phyloP scores from a whole-genome alignment of 2,113 vertebrate genomes.

The Melanostigma gelatinosum region DNA sequence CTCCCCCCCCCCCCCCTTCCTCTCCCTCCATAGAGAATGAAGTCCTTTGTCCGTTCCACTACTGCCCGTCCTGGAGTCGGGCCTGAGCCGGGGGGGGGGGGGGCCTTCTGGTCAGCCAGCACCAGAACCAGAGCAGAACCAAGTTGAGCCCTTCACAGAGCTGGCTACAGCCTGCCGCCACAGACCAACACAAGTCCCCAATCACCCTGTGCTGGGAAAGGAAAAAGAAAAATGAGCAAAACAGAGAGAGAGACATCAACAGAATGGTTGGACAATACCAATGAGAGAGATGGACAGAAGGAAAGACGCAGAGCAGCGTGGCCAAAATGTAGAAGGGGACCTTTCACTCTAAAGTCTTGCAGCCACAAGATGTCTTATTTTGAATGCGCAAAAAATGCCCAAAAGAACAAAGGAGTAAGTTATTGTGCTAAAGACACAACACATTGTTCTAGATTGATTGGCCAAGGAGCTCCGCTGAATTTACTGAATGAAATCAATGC shows the following conservation, averaged over 20 bases:
- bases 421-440: background rate
- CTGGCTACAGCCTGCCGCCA: conserved; percentile 60
- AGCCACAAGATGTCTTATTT: conserved; percentile 37
- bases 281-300: conserved; percentile 51
- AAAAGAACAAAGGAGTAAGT: background rate
- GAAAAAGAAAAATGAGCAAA: conserved; percentile 69
- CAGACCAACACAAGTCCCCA: conserved; percentile 63
- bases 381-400: background rate
- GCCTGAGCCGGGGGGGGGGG: conserved; percentile 72
- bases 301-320: conserved; percentile 32
- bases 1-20: conserved; percentile 21
- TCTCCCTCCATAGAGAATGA: conserved; percentile 79
- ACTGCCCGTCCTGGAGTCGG: conserved; percentile 78
- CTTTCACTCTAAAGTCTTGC: conserved; percentile 19
- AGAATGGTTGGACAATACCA: conserved; percentile 68
- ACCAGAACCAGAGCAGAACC: conserved; percentile 79
- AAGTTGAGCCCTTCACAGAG: conserved; percentile 67
- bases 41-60: conserved; percentile 83
- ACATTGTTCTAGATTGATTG: background rate
- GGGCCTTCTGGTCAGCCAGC: conserved; percentile 77
- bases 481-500: background rate
- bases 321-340: conserved; percentile 39
- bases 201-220: conserved; percentile 57
- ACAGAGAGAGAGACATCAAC: conserved; percentile 73
- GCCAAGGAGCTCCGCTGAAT: background rate